These are phyloP conservation scores for Frankliniella fusca DNA, from an alignment of 2,888 invertebrate genomes.

Conservation along the genomic window DNA sequence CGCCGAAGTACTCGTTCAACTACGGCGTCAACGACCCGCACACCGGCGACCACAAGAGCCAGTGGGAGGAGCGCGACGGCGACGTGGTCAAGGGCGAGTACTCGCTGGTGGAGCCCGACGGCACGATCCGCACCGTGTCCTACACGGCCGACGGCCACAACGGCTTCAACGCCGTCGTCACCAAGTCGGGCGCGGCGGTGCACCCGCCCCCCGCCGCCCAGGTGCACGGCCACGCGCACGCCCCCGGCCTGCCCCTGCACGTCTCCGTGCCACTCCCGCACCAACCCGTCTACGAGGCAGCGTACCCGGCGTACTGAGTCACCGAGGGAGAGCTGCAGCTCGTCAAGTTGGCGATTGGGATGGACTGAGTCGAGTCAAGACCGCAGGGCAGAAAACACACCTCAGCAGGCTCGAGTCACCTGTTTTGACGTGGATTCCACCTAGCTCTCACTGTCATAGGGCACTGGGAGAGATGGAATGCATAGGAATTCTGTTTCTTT, in stretches of 20 bases:
- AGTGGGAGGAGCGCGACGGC: constrained; percentile 67
- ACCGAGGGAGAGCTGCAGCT: not conserved
- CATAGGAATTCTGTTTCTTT: no score
- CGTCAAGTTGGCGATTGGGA: no score
- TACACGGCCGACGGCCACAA: constrained; percentile 72
- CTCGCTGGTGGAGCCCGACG: constrained; percentile 59
- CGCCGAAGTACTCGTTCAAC: constrained; percentile 60
- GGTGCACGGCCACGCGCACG: constrained; percentile 6
- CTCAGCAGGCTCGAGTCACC: no score
- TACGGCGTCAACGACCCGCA: constrained; percentile 68
- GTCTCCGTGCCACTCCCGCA: not conserved
- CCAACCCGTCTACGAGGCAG: not conserved
- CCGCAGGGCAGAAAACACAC: no score
- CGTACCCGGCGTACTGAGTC: not conserved
- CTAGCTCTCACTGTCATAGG: no score
- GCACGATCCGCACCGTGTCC: constrained; percentile 66
- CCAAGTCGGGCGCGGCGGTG: constrained; percentile 29
- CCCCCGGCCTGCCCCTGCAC: not conserved
- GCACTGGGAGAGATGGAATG: no score
- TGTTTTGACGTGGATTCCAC: no score
- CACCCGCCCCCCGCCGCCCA: constrained; percentile 28
- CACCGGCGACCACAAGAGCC: constrained; percentile 67
- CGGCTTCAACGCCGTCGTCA: constrained; percentile 66
- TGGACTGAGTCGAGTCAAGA: no score
- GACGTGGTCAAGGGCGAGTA: constrained; percentile 63